Evolutionary conservation across 2,888 invertebrate genomes (phyloP), one percentile per base, ranked within the genome.

Genomic region (Brachylomia viminalis): DNA sequence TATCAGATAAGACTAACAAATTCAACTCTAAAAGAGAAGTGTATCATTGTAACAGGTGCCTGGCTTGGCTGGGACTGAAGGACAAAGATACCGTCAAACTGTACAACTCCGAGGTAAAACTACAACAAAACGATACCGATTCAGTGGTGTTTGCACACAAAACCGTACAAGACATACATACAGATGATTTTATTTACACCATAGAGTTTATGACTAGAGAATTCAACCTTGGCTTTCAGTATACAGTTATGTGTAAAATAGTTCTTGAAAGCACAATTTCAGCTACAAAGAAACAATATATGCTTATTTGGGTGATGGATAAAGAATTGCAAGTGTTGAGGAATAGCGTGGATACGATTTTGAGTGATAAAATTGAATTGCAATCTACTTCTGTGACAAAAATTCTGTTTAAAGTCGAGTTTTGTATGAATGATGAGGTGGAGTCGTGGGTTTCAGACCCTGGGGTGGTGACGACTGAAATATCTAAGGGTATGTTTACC

Each of bases 261-360:
- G 92, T 97, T 47, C 89, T 97, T 52, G 96, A 95, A 91, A 97
- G 97, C 86, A 92, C 93, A 49, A 87, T 95, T 72, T 93, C 96
- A 0, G 89, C 94, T 1, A 87, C 91, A 30, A 93, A 95, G 54
- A 96, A 93, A 72, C 96, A 97, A 85, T 97, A 95, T 89, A 82
- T 97, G 45, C 91, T 97, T 4, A 92, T 97, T 64, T 97, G 97
- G 97, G 93, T 97, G 2, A 95, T 97, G 92, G 97, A 97, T 87
- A 97, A 97, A 86, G 96, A 97, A 77, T 91, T 97, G 23, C 95
- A 97, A 89, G 94, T 97, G 23, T 89, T 97, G 23, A 92, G 93
- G 78, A 94, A 94, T 65, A 92, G 79, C 58, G 90, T 90, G 13
- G 91, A 93, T 10, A 82, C 84, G 45, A 92, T 91, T 76, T 89